Conservation (phyloP, 2,888 invertebrate species). For the Platypus cylindrus region DNA sequence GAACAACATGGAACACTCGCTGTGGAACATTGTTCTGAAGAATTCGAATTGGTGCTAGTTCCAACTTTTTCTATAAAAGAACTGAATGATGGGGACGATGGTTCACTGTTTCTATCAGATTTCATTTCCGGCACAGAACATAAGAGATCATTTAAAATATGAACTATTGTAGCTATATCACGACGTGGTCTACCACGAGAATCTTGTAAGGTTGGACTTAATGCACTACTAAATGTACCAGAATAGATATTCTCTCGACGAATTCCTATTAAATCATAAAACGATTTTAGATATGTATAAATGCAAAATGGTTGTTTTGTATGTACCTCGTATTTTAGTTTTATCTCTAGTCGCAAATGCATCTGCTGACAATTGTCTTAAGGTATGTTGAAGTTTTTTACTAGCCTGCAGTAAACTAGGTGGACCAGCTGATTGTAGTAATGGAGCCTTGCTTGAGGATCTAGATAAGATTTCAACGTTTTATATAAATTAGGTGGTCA, state of each 20-base stretch:
- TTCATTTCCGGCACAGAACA: slow-evolving; percentile 59
- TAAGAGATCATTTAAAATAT: slow-evolving; percentile 86
- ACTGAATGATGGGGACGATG: slow-evolving; percentile 3
- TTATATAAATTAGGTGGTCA: slow-evolving; percentile 13
- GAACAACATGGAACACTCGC: slow-evolving; percentile 8
- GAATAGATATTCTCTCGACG: slow-evolving; percentile 92
- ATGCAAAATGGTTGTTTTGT: no score
- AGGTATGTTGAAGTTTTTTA: slow-evolving; percentile 79
- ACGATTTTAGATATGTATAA: no score
- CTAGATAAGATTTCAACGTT: no score
- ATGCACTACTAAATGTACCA: slow-evolving; percentile 89
- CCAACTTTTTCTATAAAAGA: slow-evolving; percentile 1
- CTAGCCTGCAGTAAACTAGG: slow-evolving; percentile 70
- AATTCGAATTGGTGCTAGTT: no score
- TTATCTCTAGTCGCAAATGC: slow-evolving; percentile 54
- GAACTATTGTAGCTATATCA: slow-evolving; percentile 90
- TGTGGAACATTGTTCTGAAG: not conserved
- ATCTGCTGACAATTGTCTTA: slow-evolving; percentile 80
- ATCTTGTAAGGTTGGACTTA: slow-evolving; percentile 88
- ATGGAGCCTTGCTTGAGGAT: slow-evolving; percentile 11
- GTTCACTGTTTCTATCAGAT: slow-evolving; percentile 5
- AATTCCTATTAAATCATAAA: slow-evolving; percentile 59
- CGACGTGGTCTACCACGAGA: slow-evolving; percentile 82
- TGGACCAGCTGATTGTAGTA: slow-evolving; percentile 24
- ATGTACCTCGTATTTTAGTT: slow-evolving; percentile 32